Percentiles rank a stretch among this genome's conserved stretches.
Evolutionary conservation across 2,113 vertebrate genomes (phyloP).

Genomic region (Pangasianodon hypophthalmus): DNA sequence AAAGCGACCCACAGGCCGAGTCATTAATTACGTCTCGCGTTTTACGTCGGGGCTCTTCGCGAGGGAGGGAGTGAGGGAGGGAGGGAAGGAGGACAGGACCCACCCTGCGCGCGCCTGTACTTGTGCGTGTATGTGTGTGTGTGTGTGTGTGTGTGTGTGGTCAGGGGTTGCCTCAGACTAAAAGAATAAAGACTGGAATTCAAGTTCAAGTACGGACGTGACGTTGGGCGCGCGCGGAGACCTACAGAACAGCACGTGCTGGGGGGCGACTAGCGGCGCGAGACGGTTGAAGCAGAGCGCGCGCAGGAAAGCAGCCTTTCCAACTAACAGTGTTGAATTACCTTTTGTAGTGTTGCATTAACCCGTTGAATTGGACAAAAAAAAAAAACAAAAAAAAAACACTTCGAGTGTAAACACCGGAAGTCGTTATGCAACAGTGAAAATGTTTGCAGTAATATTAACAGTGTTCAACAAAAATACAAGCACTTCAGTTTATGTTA

Average conservation of each 20-base stretch:
- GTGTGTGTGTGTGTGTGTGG: constrained; percentile 73
- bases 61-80: neutral
- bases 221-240: constrained; percentile 84
- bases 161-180: constrained; percentile 86
- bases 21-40: constrained; percentile 64
- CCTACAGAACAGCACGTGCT: constrained; percentile 56
- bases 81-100: constrained; percentile 73
- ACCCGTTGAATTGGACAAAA: neutral
- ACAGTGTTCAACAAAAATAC: neutral
- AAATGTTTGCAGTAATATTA: neutral
- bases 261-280: constrained; percentile 77
- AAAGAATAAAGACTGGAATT: constrained; percentile 87
- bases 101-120: constrained; percentile 50
- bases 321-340: neutral
- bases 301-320: neutral
- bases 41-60: constrained; percentile 35
- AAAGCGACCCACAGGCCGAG: constrained; percentile 69
- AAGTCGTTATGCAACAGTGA: neutral
- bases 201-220: constrained; percentile 96
- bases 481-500: neutral
- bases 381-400: neutral
- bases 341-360: neutral
- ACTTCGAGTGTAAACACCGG: neutral
- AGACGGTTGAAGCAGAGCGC: neutral
- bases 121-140: neutral